Evolutionary conservation across 1,140 invertebrate genomes (phyloP).

Genomic region (Drosophila parabipectinata): DNA sequence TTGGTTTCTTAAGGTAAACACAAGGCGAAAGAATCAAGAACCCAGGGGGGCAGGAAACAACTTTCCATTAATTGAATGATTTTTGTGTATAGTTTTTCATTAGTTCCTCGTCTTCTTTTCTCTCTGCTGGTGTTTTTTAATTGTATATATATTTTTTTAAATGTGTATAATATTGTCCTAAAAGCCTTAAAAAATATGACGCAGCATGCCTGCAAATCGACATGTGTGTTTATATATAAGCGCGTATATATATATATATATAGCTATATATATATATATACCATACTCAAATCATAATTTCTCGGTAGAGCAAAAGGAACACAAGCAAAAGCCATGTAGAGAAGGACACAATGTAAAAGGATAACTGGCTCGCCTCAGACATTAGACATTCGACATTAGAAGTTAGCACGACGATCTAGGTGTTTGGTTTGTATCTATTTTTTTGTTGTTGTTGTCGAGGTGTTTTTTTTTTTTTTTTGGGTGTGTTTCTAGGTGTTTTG

Average conservation of each 20-base stretch:
- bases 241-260: constrained; percentile 12
- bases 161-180: constrained; percentile 79
- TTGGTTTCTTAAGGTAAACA: constrained; percentile 49
- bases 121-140: constrained; percentile 19
- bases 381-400: constrained; percentile 41
- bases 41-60: constrained; percentile 13
- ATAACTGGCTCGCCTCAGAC: constrained; percentile 26
- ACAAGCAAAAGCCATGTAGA: constrained; percentile 72
- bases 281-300: constrained; percentile 51
- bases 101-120: constrained; percentile 37
- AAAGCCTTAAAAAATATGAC: constrained; percentile 75
- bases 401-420: neutral
- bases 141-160: constrained; percentile 40
- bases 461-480: too few relatives aligned
- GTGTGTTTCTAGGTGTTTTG: neutral
- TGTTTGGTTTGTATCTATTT: constrained; percentile 33
- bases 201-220: constrained; percentile 29
- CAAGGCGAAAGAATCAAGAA: constrained; percentile 42
- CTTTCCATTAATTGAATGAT: constrained; percentile 11
- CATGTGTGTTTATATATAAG: constrained; percentile 19
- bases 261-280: constrained; percentile 22
- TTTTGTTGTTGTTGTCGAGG: too few relatives aligned
- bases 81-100: constrained; percentile 12
- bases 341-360: constrained; percentile 52
- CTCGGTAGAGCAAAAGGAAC: constrained; percentile 71